Evolutionary conservation across 2,888 invertebrate species (phyloP).

Genomic region (Antheraea yamamai): DNA sequence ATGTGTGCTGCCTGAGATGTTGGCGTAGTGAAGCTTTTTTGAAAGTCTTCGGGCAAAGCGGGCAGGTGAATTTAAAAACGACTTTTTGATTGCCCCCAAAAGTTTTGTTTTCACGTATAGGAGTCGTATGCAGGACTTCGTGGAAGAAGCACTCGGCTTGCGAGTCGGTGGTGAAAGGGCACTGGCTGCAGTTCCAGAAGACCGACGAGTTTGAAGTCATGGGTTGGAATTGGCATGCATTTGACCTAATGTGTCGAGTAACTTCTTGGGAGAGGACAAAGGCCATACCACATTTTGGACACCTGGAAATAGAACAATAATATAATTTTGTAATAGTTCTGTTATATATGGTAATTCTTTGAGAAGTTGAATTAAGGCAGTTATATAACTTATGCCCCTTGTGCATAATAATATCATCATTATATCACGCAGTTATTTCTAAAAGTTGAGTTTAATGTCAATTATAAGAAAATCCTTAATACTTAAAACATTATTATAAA

Average conservation of each 20-base stretch:
- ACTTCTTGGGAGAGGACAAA: slow-evolving; percentile 89
- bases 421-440: background rate
- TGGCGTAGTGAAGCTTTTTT: slow-evolving; percentile 85
- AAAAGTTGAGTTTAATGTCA: background rate
- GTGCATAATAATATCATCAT: too few species aligned
- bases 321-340: background rate
- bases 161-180: slow-evolving; percentile 84
- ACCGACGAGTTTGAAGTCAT: slow-evolving; percentile 46
- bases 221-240: slow-evolving; percentile 76
- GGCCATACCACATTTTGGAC: slow-evolving; percentile 86
- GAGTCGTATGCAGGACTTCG: slow-evolving; percentile 84
- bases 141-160: slow-evolving; percentile 89
- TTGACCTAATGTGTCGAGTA: slow-evolving; percentile 85
- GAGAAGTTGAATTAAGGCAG: too few species aligned
- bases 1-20: slow-evolving; percentile 88
- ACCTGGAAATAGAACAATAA: slow-evolving; percentile 71
- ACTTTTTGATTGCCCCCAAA: slow-evolving; percentile 48
- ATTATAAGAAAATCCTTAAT: background rate
- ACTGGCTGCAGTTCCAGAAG: slow-evolving; percentile 83
- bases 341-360: too few species aligned
- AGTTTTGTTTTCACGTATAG: slow-evolving; percentile 51
- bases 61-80: slow-evolving; percentile 83
- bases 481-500: background rate
- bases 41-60: slow-evolving; percentile 85
- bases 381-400: too few species aligned